Base-by-base conservation (phyloP, 2,113 vertebrate genomes). In the Aphyosemion australe region DNA sequence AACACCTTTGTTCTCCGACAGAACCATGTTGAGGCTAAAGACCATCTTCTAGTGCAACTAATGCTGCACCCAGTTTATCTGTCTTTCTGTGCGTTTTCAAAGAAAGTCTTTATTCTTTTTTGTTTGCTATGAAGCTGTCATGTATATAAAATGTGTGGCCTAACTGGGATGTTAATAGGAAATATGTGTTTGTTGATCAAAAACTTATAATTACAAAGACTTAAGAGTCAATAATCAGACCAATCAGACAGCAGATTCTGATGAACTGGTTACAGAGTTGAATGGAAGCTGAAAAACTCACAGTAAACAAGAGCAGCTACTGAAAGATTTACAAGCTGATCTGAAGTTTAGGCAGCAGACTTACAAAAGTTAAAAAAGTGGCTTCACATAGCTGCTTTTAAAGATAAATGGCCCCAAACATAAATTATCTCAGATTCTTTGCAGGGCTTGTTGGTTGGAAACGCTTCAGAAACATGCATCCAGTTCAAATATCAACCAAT, bases 1-100 rank as follows among this genome's bases (percentile, higher is more conserved):
- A 76, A 64, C 61, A 74, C 64, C 47, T 84, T 82, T 78, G 43
- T 78, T 76, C 52, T 74, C 43, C 31, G 20, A 12, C 47, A 58
- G 18, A 56, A 54, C 45, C 42, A 55, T 60, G 47, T 26, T 55
- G 62, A 74, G 64, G 58, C 21, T 66, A 72, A 49, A 20, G 41
- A 5, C 39, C 66, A 11, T 67, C 20, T 21, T 59, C 34, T 18
- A 2, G 21, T 45, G 8, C 21, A 48, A 39, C 20, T 12, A 26
- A 65, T 66, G 41, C 16, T 58, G 5, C 49, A n/a, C 0, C 4
- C 15, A 51, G 34, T 67, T 67, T 18, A 55, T 48, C 19, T 15
- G 0, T 55, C 50, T 55, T 12, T 8, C 15, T 37, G 15, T 13
- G 32, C 0, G 53, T 57, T 56, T 56, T 49, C 26, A 34, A n/a